Evolutionary conservation across 2,888 invertebrate species (phyloP), one percentile per base, ranked within the genome.

Genomic region (Acronicta leporina): DNA sequence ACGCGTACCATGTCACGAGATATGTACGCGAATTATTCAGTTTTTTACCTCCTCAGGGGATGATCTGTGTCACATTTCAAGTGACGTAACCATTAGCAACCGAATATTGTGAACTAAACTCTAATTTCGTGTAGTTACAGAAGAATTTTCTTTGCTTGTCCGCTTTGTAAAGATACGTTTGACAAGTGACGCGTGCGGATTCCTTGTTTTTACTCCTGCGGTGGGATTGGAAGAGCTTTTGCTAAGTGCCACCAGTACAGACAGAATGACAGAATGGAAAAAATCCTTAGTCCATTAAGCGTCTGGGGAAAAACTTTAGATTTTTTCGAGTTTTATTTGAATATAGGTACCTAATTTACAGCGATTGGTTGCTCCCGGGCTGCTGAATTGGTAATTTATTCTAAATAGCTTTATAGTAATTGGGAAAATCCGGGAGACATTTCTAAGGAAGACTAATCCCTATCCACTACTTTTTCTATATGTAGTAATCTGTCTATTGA

Each of bases 1-100:
- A 84, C 87, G 87, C 86, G 86, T 83, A 81, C 87, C 84, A 84
- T 86, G 87, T 87, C 87, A 80, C 83, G 81, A 87, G 87, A 90
- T 87, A 85, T 88, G 85, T 87, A 85, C 81, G 85, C 82, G 88
- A 92, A 91, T 91, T 89, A 91, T 91, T 89, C 89, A 86, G 87
- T 89, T 92, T 90, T 91, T 90, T 88, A 87, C 87, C 85, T 87
- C 86, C 87, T 83, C 83, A 78, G 79, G 81, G 86, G 85, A 86
- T 85, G 81, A 88, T 85, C 81, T 69, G 72, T 68, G 68, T 75
- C 75, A 77, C 71, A 68, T 71, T 69, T 73, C 63, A 81, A 83
- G 80, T 68, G 79, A 75, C 83, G 75, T 79, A 88, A 83, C 79
- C 59, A 74, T 80, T 80, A 75, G 47, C 43, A 44, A 8, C 16